phyloP scores from a whole-genome alignment of 2,888 invertebrate genomes.

The Teinopalpus imperialis region DNA sequence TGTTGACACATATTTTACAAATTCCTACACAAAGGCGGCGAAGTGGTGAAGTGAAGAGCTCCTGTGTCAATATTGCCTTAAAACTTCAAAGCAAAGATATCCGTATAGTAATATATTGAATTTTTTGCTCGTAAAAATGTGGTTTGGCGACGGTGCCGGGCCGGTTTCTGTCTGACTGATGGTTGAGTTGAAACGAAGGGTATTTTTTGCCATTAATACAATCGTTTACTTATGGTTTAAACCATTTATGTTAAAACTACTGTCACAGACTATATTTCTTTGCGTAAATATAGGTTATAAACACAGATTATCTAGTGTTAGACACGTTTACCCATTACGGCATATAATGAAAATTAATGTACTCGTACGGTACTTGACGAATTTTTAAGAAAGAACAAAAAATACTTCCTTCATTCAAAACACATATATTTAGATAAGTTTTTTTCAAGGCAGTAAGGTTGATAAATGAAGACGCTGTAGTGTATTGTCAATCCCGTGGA shows the following conservation, averaged over 20 bases:
- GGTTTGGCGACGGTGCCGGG: conserved; percentile 37
- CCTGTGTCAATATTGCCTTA: conserved; percentile 41
- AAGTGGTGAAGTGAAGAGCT: conserved; percentile 31
- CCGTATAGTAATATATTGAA: conserved; percentile 31
- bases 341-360: too few species aligned
- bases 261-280: not conserved
- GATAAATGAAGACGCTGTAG: too few species aligned
- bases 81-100: conserved; percentile 26
- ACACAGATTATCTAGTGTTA: too few species aligned
- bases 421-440: too few species aligned
- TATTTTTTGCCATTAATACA: conserved; percentile 16
- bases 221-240: too few species aligned
- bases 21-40: conserved; percentile 1
- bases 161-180: conserved; percentile 37
- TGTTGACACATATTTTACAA: conserved; percentile 3
- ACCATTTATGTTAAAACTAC: conserved; percentile 5
- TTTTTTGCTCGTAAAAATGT: conserved; percentile 56
- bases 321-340: too few species aligned
- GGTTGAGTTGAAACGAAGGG: conserved; percentile 23
- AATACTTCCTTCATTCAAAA: too few species aligned
- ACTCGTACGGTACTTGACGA: too few species aligned
- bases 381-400: too few species aligned
- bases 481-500: too few species aligned
- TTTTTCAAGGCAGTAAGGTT: too few species aligned
- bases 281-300: not conserved